phyloP scores from a whole-genome alignment of 2,113 vertebrate species.

The Sylvilagus bachmani region DNA sequence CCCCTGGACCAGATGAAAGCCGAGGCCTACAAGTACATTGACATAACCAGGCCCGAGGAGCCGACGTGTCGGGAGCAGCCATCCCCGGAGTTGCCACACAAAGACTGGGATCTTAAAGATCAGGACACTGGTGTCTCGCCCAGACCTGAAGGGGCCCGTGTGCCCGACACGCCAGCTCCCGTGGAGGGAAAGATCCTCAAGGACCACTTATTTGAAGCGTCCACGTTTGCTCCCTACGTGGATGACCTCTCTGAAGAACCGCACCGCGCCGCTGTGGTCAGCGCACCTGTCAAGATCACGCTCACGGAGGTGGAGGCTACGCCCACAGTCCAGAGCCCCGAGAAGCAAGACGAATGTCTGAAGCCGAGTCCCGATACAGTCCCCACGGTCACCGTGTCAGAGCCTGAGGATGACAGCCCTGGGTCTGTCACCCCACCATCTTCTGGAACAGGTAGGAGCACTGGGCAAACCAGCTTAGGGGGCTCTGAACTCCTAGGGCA shows the following conservation, averaged over 20 bases:
- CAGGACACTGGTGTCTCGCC: constrained; percentile 75
- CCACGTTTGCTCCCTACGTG: constrained; percentile 87
- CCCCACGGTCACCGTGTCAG: constrained; percentile 95
- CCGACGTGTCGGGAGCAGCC: constrained; percentile 82
- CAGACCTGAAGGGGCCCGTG: constrained; percentile 82
- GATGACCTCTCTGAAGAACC: constrained; percentile 91
- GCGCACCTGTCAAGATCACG: constrained; percentile 93
- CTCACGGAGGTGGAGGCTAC: constrained; percentile 89
- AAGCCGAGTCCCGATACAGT: constrained; percentile 94
- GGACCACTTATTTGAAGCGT: constrained; percentile 85
- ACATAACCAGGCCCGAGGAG: constrained; percentile 94
- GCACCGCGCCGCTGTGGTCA: constrained; percentile 77
- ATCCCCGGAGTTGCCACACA: constrained; percentile 84
- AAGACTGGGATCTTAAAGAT: constrained; percentile 81
- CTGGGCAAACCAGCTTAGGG: neutral
- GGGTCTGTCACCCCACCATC: constrained; percentile 95
- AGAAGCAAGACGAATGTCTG: constrained; percentile 89
- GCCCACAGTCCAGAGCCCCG: constrained; percentile 74
- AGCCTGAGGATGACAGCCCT: constrained; percentile 97
- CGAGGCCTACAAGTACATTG: constrained; percentile 97
- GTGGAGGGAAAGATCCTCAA: constrained; percentile 78
- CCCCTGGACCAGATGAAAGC: constrained; percentile 92
- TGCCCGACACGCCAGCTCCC: constrained; percentile 61
- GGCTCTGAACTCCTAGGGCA: neutral
- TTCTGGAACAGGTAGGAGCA: constrained; percentile 91